These are phyloP conservation scores for Edolisoma coerulescens DNA, from an alignment of 2,113 vertebrate species.

Conservation along the genomic window DNA sequence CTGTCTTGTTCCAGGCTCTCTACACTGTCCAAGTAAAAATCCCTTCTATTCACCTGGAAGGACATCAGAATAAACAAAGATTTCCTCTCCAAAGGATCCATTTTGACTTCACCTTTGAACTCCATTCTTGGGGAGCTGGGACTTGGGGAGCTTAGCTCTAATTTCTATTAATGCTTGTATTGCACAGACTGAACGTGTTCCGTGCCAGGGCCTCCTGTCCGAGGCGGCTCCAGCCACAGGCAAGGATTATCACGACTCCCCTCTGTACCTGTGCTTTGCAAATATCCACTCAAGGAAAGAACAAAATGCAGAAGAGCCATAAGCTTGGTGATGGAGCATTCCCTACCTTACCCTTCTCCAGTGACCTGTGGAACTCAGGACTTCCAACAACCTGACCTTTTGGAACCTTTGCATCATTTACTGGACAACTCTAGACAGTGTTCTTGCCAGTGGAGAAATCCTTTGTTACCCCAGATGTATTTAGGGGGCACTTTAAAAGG, in stretches of 20 bases:
- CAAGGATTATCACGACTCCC: background rate
- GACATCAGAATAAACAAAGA: background rate
- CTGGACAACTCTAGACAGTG: background rate
- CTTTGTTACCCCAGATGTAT: background rate
- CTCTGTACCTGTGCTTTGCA: background rate
- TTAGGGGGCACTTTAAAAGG: background rate
- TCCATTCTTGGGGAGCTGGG: background rate
- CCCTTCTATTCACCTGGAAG: background rate
- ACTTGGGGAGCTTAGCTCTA: background rate
- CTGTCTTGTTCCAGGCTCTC: background rate
- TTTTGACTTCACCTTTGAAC: background rate
- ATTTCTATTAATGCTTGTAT: fast-evolving
- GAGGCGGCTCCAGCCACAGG: background rate
- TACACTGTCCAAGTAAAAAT: background rate
- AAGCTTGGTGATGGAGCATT: background rate
- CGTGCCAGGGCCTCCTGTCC: background rate
- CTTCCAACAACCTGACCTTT: background rate
- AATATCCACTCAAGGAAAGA: background rate
- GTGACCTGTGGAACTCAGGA: background rate
- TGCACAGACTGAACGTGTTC: fast-evolving
- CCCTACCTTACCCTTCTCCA: background rate
- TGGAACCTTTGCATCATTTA: background rate
- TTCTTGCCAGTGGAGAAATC: background rate
- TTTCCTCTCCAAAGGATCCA: background rate
- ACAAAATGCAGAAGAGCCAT: background rate